A percentile compares a stretch with the other conserved stretches of the same genome.
phyloP scores from a whole-genome alignment of 2,797 vertebrate species.

The Rhinella marina region DNA sequence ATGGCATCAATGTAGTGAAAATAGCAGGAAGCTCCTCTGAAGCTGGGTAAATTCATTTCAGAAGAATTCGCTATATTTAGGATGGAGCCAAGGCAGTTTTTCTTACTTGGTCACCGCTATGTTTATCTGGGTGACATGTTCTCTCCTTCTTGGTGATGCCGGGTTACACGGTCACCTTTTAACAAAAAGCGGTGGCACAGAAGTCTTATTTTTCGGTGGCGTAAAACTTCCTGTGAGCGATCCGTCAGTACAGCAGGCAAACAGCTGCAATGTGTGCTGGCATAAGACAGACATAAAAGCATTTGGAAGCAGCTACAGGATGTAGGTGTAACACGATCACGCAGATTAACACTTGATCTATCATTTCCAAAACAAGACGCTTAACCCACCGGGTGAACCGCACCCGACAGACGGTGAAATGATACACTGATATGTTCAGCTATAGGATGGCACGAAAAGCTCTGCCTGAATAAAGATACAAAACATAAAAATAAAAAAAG shows the following conservation, averaged over 20 bases:
- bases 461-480: background rate
- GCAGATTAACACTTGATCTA: slow-evolving; percentile 49
- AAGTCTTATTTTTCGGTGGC: background rate
- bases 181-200: background rate
- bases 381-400: background rate
- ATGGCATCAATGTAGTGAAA: slow-evolving; percentile 2
- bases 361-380: slow-evolving; percentile 29
- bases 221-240: slow-evolving; percentile 22
- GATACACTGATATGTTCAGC: background rate
- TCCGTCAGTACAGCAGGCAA: background rate
- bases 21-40: slow-evolving; percentile 37
- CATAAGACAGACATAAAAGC: slow-evolving; percentile 39
- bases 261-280: slow-evolving; percentile 54
- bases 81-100: slow-evolving; percentile 18
- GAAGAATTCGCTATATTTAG: slow-evolving; percentile 54
- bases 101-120: slow-evolving; percentile 28
- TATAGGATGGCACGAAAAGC: background rate
- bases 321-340: slow-evolving; percentile 55
- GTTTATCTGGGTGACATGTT: slow-evolving; percentile 33
- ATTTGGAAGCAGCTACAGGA: slow-evolving; percentile 61
- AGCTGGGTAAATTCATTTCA: slow-evolving; percentile 46
- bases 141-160: no score
- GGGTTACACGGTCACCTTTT: background rate
- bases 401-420: background rate
- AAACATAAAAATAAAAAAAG: background rate